Conservation (phyloP, 2,113 vertebrate species). For the Gadus macrocephalus region DNA sequence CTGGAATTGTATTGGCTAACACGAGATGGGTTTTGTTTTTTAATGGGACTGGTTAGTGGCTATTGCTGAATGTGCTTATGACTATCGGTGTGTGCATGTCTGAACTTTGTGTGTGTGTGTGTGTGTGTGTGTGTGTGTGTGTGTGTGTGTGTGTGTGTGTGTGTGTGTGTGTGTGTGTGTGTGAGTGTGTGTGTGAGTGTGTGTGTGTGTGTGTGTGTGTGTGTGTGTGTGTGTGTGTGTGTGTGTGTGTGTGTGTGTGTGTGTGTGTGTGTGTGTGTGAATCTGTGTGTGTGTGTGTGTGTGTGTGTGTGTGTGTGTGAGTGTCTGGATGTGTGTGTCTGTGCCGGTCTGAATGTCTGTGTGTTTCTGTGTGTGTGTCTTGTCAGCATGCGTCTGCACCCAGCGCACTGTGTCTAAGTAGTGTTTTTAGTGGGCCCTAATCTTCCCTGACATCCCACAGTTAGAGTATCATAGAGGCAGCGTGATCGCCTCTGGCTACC, state of each 20-base stretch:
- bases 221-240: neutral
- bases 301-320: slow-evolving; percentile 24
- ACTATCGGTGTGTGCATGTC: too few species aligned
- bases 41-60: too few species aligned
- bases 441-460: slow-evolving; percentile 83
- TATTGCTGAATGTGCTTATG: too few species aligned
- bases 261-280: slow-evolving; percentile 17
- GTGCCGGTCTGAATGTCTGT: slow-evolving; percentile 5
- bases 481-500: slow-evolving; percentile 78
- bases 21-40: too few species aligned
- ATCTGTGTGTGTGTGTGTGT: slow-evolving; percentile 26
- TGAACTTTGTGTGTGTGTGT: too few species aligned
- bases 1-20: too few species aligned
- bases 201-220: too few species aligned
- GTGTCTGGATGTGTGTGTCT: slow-evolving; percentile 33
- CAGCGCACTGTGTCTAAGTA: slow-evolving; percentile 47
- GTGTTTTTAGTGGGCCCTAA: slow-evolving; percentile 72
- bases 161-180: slow-evolving; percentile 36
- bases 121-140: neutral
- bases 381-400: slow-evolving; percentile 34
- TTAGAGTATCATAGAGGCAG: slow-evolving; percentile 83
- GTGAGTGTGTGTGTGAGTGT: neutral
- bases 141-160: slow-evolving; percentile 22
- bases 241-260: slow-evolving; percentile 33
- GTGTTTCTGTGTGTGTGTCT: slow-evolving; percentile 36